Percentiles rank a stretch among this genome's conserved stretches.
Evolutionary conservation across 1,140 invertebrate species (phyloP).

Genomic region (Dryas iulia): DNA sequence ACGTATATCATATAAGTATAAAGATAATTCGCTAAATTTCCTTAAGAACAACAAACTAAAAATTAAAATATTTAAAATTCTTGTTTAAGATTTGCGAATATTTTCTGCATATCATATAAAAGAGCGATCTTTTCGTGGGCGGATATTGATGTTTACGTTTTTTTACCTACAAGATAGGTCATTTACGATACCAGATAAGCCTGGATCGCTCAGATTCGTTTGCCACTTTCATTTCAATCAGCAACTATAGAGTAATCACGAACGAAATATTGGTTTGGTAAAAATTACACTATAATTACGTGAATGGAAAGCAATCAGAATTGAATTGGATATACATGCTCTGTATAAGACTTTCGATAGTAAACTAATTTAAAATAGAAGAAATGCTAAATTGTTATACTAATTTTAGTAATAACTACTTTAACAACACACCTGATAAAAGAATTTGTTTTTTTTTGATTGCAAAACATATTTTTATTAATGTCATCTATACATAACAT

Average conservation of each 20-base stretch:
- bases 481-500: too few relatives aligned
- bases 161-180: not conserved
- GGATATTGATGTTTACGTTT: slow-evolving; percentile 20
- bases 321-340: too few relatives aligned
- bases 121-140: slow-evolving; percentile 16
- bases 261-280: not conserved
- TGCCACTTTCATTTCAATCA: not conserved
- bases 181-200: slow-evolving; percentile 21
- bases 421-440: not conserved
- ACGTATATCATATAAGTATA: too few relatives aligned
- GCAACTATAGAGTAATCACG: not conserved
- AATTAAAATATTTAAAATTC: not conserved
- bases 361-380: not conserved
- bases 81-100: not conserved
- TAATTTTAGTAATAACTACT: not conserved
- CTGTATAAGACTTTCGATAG: not conserved
- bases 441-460: too few relatives aligned
- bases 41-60: not conserved
- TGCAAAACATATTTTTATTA: too few relatives aligned
- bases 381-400: not conserved
- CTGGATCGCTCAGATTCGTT: not conserved
- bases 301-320: too few relatives aligned
- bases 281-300: too few relatives aligned
- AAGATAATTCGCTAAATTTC: too few relatives aligned
- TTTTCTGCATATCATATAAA: not conserved